A percentile compares a stretch with the other conserved stretches of the same genome.
Evolutionary conservation across 2,888 invertebrate genomes (phyloP).

Genomic region (Choreutis nemorana): DNA sequence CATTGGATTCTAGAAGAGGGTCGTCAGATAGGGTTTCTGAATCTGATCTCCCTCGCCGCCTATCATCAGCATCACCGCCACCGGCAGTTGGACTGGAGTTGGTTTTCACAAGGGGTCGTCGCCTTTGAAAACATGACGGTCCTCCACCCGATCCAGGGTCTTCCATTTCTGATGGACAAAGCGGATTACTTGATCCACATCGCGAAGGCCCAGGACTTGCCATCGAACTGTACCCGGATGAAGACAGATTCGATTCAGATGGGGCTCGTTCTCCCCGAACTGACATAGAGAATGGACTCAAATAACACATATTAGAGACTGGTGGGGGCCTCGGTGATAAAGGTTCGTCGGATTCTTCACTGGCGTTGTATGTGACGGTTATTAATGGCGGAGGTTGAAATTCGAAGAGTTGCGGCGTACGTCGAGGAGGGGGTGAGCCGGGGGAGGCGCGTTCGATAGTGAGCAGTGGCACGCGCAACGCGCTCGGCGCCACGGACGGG

Average conservation of each 20-base stretch:
- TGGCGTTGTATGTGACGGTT: slow-evolving; percentile 78
- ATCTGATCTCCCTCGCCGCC: slow-evolving; percentile 72
- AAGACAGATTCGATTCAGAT: slow-evolving; percentile 84
- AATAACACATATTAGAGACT: slow-evolving; percentile 72
- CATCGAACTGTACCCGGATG: slow-evolving; percentile 87
- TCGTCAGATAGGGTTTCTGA: slow-evolving; percentile 80
- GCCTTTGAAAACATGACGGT: slow-evolving; percentile 58
- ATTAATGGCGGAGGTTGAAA: slow-evolving; percentile 74
- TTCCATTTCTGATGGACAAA: slow-evolving; percentile 79
- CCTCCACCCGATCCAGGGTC: slow-evolving; percentile 71
- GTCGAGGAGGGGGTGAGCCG: slow-evolving; percentile 67
- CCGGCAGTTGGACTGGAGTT: slow-evolving; percentile 58
- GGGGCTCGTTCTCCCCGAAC: slow-evolving; percentile 76
- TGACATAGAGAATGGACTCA: slow-evolving; percentile 81
- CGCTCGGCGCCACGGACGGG: slow-evolving; percentile 51
- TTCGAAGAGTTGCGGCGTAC: slow-evolving; percentile 72
- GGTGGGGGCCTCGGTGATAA: slow-evolving; percentile 69
- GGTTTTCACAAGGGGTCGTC: slow-evolving; percentile 70
- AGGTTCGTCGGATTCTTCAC: slow-evolving; percentile 81
- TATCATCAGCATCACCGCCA: slow-evolving; percentile 51
- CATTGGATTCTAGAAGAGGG: slow-evolving; percentile 74
- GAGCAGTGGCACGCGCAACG: slow-evolving; percentile 69
- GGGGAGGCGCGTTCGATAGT: slow-evolving; percentile 76
- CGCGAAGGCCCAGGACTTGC: slow-evolving; percentile 84
- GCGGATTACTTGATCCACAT: slow-evolving; percentile 82